These are phyloP conservation scores for Monopterus albus DNA, from an alignment of 2,113 vertebrate genomes.

Conservation along the genomic window DNA sequence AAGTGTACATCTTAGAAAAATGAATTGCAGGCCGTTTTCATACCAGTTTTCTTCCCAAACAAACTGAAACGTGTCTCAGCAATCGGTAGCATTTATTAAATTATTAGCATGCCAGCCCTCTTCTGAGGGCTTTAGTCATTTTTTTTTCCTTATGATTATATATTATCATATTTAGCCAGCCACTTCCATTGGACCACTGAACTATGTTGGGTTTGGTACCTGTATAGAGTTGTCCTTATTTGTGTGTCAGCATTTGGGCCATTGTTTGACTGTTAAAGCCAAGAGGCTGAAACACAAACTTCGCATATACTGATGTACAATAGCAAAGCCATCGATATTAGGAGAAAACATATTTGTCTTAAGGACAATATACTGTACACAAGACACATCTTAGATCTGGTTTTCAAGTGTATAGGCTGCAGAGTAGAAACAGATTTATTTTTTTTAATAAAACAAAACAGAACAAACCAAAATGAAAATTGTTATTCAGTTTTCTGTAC, in stretches of 20 bases:
- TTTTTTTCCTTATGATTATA: background rate
- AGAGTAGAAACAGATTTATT: background rate
- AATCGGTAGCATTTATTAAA: constrained; percentile 18
- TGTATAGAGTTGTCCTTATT: background rate
- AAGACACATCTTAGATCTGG: background rate
- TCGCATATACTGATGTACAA: constrained; percentile 2
- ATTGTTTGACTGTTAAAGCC: background rate
- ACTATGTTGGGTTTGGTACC: no score
- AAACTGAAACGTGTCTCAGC: constrained; percentile 12
- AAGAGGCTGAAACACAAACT: background rate
- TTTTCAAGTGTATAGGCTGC: background rate
- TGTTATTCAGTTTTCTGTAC: background rate
- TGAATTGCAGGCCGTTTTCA: constrained; percentile 22
- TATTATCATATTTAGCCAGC: background rate
- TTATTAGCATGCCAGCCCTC: background rate
- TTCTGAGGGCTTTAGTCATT: background rate
- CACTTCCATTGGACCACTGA: no score
- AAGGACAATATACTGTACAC: no score
- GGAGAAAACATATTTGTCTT: no score
- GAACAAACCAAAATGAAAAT: background rate
- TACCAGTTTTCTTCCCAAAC: constrained; percentile 15
- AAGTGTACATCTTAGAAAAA: constrained; percentile 40
- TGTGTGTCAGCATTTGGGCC: background rate
- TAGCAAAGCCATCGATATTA: background rate
- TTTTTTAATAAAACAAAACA: background rate